phyloP scores from a whole-genome alignment of 2,888 invertebrate genomes.

The Plemyria rubiginata region DNA sequence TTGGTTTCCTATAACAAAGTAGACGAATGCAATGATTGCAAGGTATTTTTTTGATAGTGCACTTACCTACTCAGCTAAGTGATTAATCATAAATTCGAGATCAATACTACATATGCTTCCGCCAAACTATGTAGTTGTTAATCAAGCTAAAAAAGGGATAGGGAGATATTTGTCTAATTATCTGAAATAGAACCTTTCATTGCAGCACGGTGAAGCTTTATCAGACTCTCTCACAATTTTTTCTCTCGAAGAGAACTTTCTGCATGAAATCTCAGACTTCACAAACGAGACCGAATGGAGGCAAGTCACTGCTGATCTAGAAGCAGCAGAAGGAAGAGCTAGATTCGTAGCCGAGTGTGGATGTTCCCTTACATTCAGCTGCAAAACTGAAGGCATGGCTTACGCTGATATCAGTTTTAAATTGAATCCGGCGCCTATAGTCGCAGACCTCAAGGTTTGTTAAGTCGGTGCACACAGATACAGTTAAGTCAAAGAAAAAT shows the following conservation, averaged over 20 bases:
- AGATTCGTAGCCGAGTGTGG: constrained; percentile 58
- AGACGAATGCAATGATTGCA: constrained; percentile 45
- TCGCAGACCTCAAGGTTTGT: constrained; percentile 45
- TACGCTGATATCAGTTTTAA: constrained; percentile 57
- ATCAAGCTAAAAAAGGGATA: no score
- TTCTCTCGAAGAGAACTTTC: constrained; percentile 66
- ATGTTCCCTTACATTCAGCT: constrained; percentile 55
- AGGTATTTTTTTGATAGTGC: constrained; percentile 42
- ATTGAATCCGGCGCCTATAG: constrained; percentile 53
- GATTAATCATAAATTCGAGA: no score
- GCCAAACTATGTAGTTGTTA: no score
- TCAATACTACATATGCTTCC: no score
- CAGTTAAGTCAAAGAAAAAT: no score
- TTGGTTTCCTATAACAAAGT: constrained; percentile 33
- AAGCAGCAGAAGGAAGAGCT: constrained; percentile 55
- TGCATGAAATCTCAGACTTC: constrained; percentile 63
- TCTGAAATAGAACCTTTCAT: constrained; percentile 1
- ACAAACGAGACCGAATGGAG: constrained; percentile 62
- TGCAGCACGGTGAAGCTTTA: constrained; percentile 59
- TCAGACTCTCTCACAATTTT: constrained; percentile 56
- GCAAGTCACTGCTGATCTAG: constrained; percentile 48
- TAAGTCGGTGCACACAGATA: no score
- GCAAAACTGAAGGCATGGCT: constrained; percentile 51
- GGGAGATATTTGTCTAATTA: no score
- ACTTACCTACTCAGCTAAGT: no score